Base-by-base conservation (phyloP, 2,113 vertebrate species). In the Oxyura jamaicensis region DNA sequence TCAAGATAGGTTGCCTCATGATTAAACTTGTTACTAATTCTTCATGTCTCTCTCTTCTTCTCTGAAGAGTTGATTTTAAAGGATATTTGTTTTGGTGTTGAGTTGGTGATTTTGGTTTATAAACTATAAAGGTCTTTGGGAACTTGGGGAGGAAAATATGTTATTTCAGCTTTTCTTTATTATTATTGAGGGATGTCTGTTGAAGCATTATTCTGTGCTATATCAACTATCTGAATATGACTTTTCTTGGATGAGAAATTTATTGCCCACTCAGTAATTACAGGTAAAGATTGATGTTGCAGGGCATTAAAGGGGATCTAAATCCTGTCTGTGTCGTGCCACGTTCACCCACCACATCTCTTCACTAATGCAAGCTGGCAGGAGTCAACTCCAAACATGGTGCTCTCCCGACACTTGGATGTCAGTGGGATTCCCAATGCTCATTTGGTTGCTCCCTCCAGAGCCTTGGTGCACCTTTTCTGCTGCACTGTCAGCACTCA, bases 401-500 rank as follows among this genome's bases (percentile, higher is more conserved):
- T 1, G 1, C 23, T 60, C 33, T 96, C 59, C 67, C 8, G 1
- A 36, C 17, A 36, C 23, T 66, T 33, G 23, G 83, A 48, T 71
- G 53, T 72, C 79, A 66, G 83, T 29, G 62, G 66, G 35, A 82
- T 94, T 91, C 81, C 84, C 56, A 93, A 46, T 48, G 28, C 52
- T 83, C 85, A 5, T 15, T 84, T 26, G 5, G 46, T 88, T n/a
- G 3, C 65, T 79, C 48, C 23, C 41, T 25, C 35, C 1, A 2
- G 13, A 89, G 31, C 23, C 29, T 56, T 0, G 0, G 6, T 68
- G 33, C 8, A 60, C 46, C 26, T 15, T 12, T 80, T 66, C 35
- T 46, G 6, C 41, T 59, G 35, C 13, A 11, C 5, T 90, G 50
- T 41, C 50, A 87, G 42, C 3, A 4, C 31, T 48, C 50, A 52